These are phyloP conservation scores for Calameuta filiformis DNA, from an alignment of 2,888 invertebrate genomes.

Conservation along the genomic window DNA sequence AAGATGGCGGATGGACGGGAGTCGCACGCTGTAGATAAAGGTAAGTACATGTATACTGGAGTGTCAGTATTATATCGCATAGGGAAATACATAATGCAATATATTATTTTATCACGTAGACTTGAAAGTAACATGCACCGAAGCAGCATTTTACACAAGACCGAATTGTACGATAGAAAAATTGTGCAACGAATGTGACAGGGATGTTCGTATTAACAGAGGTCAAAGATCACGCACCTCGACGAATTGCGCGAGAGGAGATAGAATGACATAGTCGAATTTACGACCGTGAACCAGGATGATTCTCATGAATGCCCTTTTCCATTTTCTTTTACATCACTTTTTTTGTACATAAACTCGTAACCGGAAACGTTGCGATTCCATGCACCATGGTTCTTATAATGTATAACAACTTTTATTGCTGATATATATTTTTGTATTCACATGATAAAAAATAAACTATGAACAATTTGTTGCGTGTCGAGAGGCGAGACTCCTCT, in stretches of 20 bases:
- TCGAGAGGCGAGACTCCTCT: conserved; percentile 5
- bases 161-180: conserved; percentile 36
- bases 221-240: conserved; percentile 31
- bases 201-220: conserved; percentile 30
- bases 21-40: neutral
- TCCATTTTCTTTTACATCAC: neutral
- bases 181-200: conserved; percentile 6
- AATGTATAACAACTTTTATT: conserved; percentile 73
- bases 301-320: neutral
- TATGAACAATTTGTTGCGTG: conserved; percentile 69
- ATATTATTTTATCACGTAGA: conserved; percentile 27
- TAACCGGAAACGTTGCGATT: neutral
- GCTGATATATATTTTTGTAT: conserved; percentile 71
- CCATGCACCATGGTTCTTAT: conserved; percentile 19
- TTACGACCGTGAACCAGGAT: neutral
- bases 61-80: neutral
- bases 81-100: neutral
- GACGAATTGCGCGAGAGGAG: neutral
- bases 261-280: neutral
- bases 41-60: neutral
- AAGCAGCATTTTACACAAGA: conserved; percentile 44
- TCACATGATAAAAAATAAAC: conserved; percentile 78
- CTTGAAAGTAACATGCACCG: conserved; percentile 46
- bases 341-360: neutral
- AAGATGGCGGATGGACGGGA: neutral